These are phyloP conservation scores for Vicugna pacos DNA, from an alignment of 2,113 vertebrate species.

Conservation along the genomic window DNA sequence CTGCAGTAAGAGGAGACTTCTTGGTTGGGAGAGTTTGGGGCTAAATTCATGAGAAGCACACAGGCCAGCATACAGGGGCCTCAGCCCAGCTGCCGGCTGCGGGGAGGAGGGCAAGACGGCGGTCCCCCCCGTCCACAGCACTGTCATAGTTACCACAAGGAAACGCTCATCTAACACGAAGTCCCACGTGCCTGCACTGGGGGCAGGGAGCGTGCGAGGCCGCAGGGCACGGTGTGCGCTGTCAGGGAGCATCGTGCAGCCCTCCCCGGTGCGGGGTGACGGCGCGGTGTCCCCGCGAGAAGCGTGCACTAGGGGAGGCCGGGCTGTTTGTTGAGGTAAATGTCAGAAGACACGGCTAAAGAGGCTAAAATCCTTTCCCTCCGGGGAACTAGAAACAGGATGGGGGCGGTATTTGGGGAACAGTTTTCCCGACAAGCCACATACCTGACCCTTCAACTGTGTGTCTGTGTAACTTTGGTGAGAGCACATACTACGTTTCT, in stretches of 20 bases:
- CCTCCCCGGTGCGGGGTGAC: fast-evolving
- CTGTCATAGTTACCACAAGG: not conserved
- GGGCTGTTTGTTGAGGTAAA: not conserved
- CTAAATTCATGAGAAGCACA: fast-evolving
- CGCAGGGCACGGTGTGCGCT: fast-evolving
- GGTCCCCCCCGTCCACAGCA: not conserved
- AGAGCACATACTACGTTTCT: not conserved
- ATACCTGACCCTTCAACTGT: not conserved
- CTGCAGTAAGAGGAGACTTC: not conserved
- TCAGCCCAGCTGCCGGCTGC: no score
- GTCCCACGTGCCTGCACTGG: fast-evolving
- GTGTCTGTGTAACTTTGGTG: not conserved
- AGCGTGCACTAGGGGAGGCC: fast-evolving
- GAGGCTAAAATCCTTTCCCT: not conserved
- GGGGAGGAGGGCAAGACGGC: not conserved
- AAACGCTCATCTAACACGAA: no score
- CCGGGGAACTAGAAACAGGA: not conserved
- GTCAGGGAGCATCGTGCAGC: fast-evolving
- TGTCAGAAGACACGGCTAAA: not conserved
- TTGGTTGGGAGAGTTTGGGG: not conserved
- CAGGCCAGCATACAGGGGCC: no score
- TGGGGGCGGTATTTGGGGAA: not conserved
- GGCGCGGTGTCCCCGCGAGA: no score
- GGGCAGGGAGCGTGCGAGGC: not conserved
- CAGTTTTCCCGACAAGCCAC: not conserved